Conservation (phyloP, 2,888 invertebrate species). For the Octonoba sinensis region DNA sequence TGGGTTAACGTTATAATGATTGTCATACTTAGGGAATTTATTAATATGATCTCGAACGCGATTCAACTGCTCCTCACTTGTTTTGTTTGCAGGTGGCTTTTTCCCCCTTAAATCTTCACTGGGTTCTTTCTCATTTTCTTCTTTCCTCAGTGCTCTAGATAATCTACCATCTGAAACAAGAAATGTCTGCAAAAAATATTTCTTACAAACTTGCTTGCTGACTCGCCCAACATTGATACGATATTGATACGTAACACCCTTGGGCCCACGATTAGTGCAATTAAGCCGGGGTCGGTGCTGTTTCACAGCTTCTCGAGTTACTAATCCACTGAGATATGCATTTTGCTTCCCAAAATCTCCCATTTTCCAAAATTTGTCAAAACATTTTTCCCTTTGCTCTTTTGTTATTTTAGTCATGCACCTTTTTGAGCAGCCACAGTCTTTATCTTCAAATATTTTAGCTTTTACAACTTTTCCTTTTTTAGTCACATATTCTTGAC, state of each 20-base stretch:
- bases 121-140: constrained; percentile 56
- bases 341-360: constrained; percentile 59
- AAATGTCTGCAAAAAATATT: constrained; percentile 55
- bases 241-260: constrained; percentile 56
- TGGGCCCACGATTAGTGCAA: constrained; percentile 50
- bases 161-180: constrained; percentile 53
- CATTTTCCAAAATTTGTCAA: constrained; percentile 62
- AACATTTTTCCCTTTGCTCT: constrained; percentile 48
- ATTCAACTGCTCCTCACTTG: constrained; percentile 50
- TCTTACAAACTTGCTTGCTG: constrained; percentile 56
- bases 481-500: constrained; percentile 55
- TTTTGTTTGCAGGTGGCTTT: constrained; percentile 58
- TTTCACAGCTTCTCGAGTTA: constrained; percentile 52
- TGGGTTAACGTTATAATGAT: constrained; percentile 38
- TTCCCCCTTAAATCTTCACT: constrained; percentile 57
- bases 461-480: constrained; percentile 54
- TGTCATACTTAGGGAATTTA: constrained; percentile 43
- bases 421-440: constrained; percentile 53
- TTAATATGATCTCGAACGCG: constrained; percentile 43
- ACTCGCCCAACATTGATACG: constrained; percentile 48
- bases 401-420: constrained; percentile 43
- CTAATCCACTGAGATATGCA: constrained; percentile 60
- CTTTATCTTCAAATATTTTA: constrained; percentile 54
- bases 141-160: constrained; percentile 50
- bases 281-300: constrained; percentile 54